phyloP scores from a whole-genome alignment of 2,797 vertebrate species.

The Helarctos malayanus region DNA sequence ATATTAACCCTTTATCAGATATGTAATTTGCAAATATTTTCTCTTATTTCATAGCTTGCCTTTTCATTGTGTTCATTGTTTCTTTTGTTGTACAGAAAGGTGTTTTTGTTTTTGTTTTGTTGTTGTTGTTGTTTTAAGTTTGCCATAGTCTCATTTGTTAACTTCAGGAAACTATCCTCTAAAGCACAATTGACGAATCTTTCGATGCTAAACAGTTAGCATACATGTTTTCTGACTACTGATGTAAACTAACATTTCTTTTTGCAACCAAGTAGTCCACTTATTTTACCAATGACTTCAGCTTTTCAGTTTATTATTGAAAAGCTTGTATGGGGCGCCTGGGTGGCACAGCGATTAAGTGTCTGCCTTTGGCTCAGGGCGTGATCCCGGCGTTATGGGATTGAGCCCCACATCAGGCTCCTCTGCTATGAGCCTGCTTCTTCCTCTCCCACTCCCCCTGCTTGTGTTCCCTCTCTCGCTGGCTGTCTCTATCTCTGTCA shows the following conservation, averaged over 20 bases:
- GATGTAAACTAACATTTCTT: constrained; percentile 30
- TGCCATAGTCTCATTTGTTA: neutral
- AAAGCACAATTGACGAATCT: neutral
- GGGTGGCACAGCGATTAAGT: too few species aligned
- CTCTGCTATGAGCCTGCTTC: too few species aligned
- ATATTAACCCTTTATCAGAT: neutral
- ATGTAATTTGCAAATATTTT: neutral
- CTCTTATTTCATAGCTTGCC: neutral
- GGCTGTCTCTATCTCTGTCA: too few species aligned
- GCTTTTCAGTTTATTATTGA: constrained; percentile 21
- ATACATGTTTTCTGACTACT: neutral
- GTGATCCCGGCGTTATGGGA: too few species aligned
- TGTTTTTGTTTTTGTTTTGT: neutral
- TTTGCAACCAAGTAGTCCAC: neutral
- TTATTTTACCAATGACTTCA: neutral
- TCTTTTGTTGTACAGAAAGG: neutral
- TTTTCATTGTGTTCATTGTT: neutral
- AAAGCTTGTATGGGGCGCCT: neutral
- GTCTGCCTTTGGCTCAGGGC: too few species aligned
- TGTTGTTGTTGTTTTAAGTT: neutral
- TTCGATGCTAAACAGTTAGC: neutral
- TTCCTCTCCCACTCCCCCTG: too few species aligned
- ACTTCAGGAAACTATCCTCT: neutral
- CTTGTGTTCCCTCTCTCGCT: too few species aligned
- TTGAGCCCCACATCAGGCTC: too few species aligned